Evolutionary conservation across 2,888 invertebrate species (phyloP), one percentile per base, ranked within the genome.

Genomic region (Gisinianus flammeolus): DNA sequence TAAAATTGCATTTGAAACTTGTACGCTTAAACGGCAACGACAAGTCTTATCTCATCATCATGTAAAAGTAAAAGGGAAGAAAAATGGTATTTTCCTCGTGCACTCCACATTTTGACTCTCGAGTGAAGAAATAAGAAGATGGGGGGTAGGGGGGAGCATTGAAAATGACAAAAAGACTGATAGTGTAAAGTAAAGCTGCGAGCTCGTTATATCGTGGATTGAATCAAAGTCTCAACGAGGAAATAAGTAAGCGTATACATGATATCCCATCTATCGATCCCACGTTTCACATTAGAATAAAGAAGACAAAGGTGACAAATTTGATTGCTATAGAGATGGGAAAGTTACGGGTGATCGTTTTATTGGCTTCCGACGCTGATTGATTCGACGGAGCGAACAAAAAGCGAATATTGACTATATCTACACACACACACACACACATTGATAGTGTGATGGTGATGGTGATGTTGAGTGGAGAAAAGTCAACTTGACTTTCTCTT

Each of bases 341-440:
- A 24, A 58, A 58, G 6, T 8, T 24, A 24, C 22, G n/a, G 54
- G 54, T n/a, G 54, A 54, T 54, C 12, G 62, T 62, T 62, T 62
- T 62, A 62, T 62, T 62, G 62, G 26, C 28, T 62, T 28, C 26
- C 62, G 26, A 62, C 28, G 26, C 62, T 62, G 62, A 62, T 62
- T 62, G 62, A 62, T 62, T 62, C 62, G 62, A 62, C 28, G 44
- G 28, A 62, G 62, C 2, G 62, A 28, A 62, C 62, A 62, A 62
- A 62, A 58, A 24, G 58, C 58, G 24, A 24, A 22, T 24, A 58
- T 62, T 22, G 22, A 62, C 58, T 58, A 8, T 24, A 44, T 44
- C 16, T 6, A 44, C 58, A 58, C 58, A 58, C 58, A 58, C 44
- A 44, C 44, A 44, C 44, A 44, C 6, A 54, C 19, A 8, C 54